Evolutionary conservation across 2,113 vertebrate genomes (phyloP).

Genomic region (Athene cunicularia): DNA sequence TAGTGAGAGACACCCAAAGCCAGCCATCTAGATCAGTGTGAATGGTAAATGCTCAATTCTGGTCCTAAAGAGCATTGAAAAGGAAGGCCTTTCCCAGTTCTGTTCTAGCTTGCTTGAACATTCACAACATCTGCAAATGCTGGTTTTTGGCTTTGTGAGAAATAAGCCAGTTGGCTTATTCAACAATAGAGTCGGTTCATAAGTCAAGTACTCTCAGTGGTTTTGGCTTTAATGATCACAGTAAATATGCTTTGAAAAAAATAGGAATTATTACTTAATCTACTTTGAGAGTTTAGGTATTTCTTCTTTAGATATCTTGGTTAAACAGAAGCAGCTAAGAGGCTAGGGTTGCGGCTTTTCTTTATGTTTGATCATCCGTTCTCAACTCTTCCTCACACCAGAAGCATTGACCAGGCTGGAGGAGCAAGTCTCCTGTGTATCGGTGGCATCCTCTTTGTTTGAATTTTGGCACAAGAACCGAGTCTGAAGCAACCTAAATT

Average conservation of each 20-base stretch:
- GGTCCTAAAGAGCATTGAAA: not conserved
- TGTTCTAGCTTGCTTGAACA: not conserved
- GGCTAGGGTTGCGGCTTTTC: not conserved
- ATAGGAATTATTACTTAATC: not conserved
- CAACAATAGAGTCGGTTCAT: not conserved
- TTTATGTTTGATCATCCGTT: not conserved
- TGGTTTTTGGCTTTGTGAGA: not conserved
- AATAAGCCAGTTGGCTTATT: not conserved
- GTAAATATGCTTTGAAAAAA: not conserved
- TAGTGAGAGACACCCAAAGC: not conserved
- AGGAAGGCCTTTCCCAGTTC: not conserved
- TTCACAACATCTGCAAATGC: not conserved
- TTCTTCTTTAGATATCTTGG: not conserved
- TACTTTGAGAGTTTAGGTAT: not conserved
- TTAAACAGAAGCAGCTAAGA: not conserved
- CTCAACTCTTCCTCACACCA: not conserved
- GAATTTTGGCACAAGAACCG: not conserved
- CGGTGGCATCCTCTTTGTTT: fast-evolving
- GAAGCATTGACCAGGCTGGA: not conserved
- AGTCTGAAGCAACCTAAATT: not conserved
- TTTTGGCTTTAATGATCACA: not conserved
- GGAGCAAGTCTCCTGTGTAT: not conserved
- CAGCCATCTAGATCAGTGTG: not conserved
- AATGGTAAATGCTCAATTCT: not conserved
- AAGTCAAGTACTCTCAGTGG: not conserved